Evolutionary conservation across 2,888 invertebrate species (phyloP).

Genomic region (Torymus aiolomorphi): DNA sequence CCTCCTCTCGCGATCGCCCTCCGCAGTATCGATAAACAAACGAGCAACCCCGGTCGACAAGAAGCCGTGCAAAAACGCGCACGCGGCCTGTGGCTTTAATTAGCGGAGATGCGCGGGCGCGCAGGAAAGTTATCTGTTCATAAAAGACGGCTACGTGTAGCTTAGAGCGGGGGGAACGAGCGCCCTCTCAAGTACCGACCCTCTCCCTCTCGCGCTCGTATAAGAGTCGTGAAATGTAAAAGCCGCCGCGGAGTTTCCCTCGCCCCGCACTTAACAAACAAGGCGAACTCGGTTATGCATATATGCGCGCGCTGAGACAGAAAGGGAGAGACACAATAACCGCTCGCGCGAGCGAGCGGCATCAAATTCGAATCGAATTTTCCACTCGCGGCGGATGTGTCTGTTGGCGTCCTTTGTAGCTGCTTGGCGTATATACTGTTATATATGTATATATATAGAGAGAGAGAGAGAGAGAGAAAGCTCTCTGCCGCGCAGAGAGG

Average conservation of each 20-base stretch:
- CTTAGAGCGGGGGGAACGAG: constrained; percentile 6
- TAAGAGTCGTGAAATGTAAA: constrained; percentile 43
- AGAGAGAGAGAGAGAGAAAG: neutral
- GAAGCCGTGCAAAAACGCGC: neutral
- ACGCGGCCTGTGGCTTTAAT: constrained; percentile 13
- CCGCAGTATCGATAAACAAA: constrained; percentile 15
- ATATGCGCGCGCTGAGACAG: neutral
- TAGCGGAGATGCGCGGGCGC: neutral
- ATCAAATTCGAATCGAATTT: constrained; percentile 36
- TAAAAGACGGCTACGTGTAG: constrained; percentile 11
- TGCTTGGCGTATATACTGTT: neutral
- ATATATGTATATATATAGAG: too few species aligned
- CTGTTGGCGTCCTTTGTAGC: neutral
- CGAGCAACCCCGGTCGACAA: neutral
- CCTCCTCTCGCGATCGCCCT: too few species aligned
- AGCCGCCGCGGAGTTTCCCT: constrained; percentile 1
- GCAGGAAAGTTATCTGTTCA: constrained; percentile 26
- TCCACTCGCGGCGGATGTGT: constrained; percentile 21
- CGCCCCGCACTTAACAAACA: constrained; percentile 17
- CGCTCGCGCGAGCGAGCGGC: neutral
- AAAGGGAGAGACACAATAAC: neutral
- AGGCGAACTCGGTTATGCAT: neutral
- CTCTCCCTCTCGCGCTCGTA: constrained; percentile 37
- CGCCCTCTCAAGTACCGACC: constrained; percentile 25
- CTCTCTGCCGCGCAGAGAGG: too few species aligned